phyloP scores from a whole-genome alignment of 1,140 invertebrate genomes.

The Drosophila navojoa region DNA sequence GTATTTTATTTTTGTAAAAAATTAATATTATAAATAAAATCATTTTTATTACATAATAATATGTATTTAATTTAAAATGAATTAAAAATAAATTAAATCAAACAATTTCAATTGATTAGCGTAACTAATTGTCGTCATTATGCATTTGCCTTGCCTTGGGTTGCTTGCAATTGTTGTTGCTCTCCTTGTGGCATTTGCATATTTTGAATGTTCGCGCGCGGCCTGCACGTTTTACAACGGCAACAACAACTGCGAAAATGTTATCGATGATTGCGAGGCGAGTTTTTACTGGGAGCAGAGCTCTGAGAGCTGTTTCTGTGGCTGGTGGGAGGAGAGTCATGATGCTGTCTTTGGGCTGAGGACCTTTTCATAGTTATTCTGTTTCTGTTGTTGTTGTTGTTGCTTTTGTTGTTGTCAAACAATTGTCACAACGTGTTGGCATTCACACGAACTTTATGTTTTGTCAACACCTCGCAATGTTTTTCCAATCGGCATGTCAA shows the following conservation, averaged over 20 bases:
- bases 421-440: constrained; percentile 82
- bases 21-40: too few species aligned
- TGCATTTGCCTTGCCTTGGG: constrained; percentile 6
- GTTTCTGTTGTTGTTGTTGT: constrained; percentile 30
- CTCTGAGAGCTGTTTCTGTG: background rate
- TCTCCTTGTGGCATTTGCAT: constrained; percentile 71
- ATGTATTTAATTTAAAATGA: too few species aligned
- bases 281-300: constrained; percentile 13
- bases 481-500: constrained; percentile 30
- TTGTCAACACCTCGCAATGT: constrained; percentile 69
- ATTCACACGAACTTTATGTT: constrained; percentile 83
- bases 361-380: constrained; percentile 64
- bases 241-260: constrained; percentile 58
- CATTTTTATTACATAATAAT: too few species aligned
- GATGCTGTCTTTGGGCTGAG: constrained; percentile 39
- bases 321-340: constrained; percentile 49
- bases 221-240: constrained; percentile 68
- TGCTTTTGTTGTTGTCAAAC: constrained; percentile 69
- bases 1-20: too few species aligned
- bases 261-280: constrained; percentile 63
- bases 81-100: too few species aligned
- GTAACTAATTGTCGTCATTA: background rate
- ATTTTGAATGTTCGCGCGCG: constrained; percentile 75
- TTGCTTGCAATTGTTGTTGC: constrained; percentile 23
- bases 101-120: background rate